Base-by-base conservation (phyloP, 2,888 invertebrate species). In the Drosophila colorata region DNA sequence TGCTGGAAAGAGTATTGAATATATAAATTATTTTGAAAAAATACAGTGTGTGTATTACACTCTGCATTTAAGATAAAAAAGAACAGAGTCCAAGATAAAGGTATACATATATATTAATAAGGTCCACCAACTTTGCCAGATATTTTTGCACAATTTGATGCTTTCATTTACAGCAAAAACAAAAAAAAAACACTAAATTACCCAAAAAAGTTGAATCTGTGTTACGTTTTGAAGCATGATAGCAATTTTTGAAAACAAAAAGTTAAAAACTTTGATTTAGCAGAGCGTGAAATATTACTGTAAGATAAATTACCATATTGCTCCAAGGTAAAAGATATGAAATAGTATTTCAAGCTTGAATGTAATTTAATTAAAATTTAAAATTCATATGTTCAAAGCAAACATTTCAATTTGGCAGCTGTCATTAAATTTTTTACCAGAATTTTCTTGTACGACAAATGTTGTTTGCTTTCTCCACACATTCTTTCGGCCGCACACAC, bases 201-300 rank as follows among this genome's bases (percentile, higher is more conserved):
- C 20, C 11, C 31, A 14, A 31, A 38, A 40, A 58, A 38, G 13
- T 56, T 71, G 31, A 13, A 35, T 59, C 58, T 55, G 31, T 47
- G 25, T 56, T 52, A 56, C 43, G 61, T 47, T 38, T 41, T 43
- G 31, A 60, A 55, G 67, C 77, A 71, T 48, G 20, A 66, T 33
- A 49, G 33, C 11, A 58, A 41, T 53, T 53, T 59, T 33, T 14
- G 25, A 28, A 47, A 25, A 31, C 3, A 31, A 28, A 43, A 64
- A 63, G 55, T 59, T 40, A 25, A 52, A 11, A 61, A 61, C 33
- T 78, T 78, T 33, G 9, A 58, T 55, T 11, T 28, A 40, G 28
- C 57, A 13, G 53, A 47, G 56, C 66, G 49, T 72, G 31, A 72
- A 60, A 57, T 43, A 60, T 55, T 13, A 48, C 40, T 47, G 43